phyloP scores from a whole-genome alignment of 2,113 vertebrate genomes.

The Trematocara marginatum region DNA sequence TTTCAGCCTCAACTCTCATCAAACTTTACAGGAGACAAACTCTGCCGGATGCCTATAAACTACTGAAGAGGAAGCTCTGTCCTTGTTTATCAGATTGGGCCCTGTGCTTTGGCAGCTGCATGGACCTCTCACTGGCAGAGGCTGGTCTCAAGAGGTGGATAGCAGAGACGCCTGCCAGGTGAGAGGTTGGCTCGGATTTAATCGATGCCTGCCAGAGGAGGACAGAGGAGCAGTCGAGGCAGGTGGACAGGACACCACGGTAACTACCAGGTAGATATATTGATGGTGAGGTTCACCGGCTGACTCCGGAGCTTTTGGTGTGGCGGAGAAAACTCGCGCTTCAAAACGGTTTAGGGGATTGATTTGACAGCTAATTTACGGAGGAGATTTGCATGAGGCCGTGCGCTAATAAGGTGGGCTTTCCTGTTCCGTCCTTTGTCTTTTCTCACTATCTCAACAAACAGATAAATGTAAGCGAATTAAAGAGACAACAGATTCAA shows the following conservation, averaged over 20 bases:
- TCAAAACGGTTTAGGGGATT: conserved; percentile 60
- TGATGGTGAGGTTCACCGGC: conserved; percentile 42
- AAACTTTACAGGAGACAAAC: neutral
- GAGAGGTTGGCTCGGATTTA: conserved; percentile 53
- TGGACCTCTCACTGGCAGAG: conserved; percentile 8
- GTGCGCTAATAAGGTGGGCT: conserved; percentile 62
- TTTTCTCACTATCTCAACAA: conserved; percentile 42
- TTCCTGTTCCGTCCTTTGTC: conserved; percentile 52
- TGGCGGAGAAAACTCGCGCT: conserved; percentile 28
- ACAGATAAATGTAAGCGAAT: conserved; percentile 68
- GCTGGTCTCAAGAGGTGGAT: conserved; percentile 50
- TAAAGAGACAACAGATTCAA: conserved; percentile 73
- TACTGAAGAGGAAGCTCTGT: neutral
- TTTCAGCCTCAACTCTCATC: neutral
- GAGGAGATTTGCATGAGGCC: conserved; percentile 71
- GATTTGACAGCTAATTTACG: conserved; percentile 75
- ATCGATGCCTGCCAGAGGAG: conserved; percentile 41
- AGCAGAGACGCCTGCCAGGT: conserved; percentile 49
- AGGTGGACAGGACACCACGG: conserved; percentile 22
- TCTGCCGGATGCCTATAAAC: neutral
- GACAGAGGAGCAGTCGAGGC: neutral
- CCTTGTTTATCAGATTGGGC: conserved; percentile 22
- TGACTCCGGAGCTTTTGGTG: conserved; percentile 33
- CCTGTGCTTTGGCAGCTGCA: conserved; percentile 24
- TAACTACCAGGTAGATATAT: conserved; percentile 39